Percentiles rank a stretch among this genome's conserved stretches.
phyloP scores from a whole-genome alignment of 2,113 vertebrate species.

The Eubucco bourcierii region DNA sequence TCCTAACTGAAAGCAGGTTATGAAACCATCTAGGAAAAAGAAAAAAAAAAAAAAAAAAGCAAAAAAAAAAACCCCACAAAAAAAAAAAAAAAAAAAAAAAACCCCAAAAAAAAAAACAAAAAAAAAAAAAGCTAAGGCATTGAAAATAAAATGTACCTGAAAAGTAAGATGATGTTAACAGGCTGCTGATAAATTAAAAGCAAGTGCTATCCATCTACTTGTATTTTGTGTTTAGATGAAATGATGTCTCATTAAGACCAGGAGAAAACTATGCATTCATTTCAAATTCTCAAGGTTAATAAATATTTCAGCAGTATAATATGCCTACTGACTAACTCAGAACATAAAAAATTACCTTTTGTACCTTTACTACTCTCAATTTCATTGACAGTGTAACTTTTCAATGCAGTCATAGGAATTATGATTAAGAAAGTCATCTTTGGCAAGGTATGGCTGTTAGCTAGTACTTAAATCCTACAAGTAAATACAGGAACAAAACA shows the following conservation, averaged over 20 bases:
- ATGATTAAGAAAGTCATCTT: background rate
- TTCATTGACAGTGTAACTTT: background rate
- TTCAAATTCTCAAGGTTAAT: background rate
- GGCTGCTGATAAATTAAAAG: background rate
- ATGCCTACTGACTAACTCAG: background rate
- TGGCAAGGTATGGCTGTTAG: background rate
- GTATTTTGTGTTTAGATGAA: background rate
- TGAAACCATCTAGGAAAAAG: background rate
- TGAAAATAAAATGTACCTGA: conserved; percentile 8
- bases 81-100: background rate
- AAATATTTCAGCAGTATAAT: background rate
- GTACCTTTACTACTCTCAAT: background rate
- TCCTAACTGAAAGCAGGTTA: conserved; percentile 31
- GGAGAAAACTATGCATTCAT: background rate
- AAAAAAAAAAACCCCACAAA: too few relatives aligned
- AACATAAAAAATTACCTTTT: background rate
- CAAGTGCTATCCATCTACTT: background rate
- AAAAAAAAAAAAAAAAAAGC: background rate
- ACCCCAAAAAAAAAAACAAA: too few relatives aligned
- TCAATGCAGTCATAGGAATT: background rate
- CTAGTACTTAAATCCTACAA: background rate
- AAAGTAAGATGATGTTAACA: background rate
- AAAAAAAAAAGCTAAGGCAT: too few relatives aligned
- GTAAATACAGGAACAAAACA: background rate
- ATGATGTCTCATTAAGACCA: background rate